Base-by-base conservation (phyloP, 2,113 vertebrate genomes). In the Callionymus lyra region DNA sequence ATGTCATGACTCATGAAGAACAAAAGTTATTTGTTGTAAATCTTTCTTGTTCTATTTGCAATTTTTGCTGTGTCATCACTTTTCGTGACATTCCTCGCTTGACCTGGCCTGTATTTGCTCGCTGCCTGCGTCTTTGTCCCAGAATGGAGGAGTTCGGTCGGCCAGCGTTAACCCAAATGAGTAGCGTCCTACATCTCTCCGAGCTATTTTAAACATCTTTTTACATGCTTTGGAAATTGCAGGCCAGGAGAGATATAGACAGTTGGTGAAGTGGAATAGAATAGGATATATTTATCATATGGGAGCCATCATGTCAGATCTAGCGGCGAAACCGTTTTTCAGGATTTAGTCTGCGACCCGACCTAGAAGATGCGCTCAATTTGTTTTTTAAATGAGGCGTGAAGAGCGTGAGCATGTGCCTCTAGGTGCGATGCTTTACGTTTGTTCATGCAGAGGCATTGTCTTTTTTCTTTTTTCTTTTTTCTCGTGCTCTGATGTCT, bases 401-500 rank as follows among this genome's bases (percentile, higher is more conserved):
- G 76, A 80, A 81, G 79, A 64, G 85, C 79, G 84, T 56, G 12
- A 59, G 66, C 35, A 64, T 47, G 60, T 34, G 78, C 51, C 41
- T 51, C 47, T 52, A 10, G 10, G 45, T 63, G 71, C 67, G 66
- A 68, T 43, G 63, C 58, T 70, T 66, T 72, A 72, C 49, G 38
- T 76, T 65, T 38, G 47, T 78, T 50, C 37, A 35, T 50, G 63
- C 83, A 77, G 74, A 79, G 81, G 83, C 79, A 21, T 31, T n/a
- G 83, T 84, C 84, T 83, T 82, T 56, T n/a, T n/a, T n/a, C n/a
- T n/a, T n/a, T n/a, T n/a, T n/a, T n/a, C n/a, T n/a, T n/a, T n/a
- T n/a, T 84, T 78, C 71, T 60, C 63, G 44, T 34, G 70, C 86
- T 88, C 88, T 88, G 89, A 88, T 76, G 63, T 68, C 74, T 69